phyloP scores from a whole-genome alignment of 1,140 invertebrate genomes.

The Leptonema lineaticorne region DNA sequence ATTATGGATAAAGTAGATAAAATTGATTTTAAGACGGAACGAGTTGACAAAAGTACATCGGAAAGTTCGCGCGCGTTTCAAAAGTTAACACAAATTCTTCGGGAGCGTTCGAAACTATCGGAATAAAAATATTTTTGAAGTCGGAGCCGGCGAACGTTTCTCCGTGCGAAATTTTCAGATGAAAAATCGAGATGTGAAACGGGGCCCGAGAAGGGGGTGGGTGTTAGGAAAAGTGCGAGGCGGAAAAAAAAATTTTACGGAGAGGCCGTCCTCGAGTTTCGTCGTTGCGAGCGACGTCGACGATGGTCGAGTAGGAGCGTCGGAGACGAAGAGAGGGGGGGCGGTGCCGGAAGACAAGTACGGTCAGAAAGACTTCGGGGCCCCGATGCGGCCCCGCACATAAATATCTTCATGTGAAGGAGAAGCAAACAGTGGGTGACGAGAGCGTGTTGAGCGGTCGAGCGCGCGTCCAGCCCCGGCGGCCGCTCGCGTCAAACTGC shows the following conservation, averaged over 20 bases:
- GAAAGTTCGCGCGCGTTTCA: no score
- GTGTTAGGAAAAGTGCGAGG: no score
- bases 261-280: background rate
- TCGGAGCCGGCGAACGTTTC: no score
- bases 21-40: no score
- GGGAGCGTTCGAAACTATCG: no score
- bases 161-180: no score
- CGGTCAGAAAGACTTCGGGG: background rate
- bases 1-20: no score
- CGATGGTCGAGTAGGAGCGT: slow-evolving; percentile 7
- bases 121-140: background rate
- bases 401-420: slow-evolving; percentile 28
- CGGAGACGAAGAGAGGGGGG: slow-evolving; percentile 22
- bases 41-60: no score
- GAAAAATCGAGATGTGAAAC: no score
- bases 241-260: background rate
- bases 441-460: no score
- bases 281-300: background rate
- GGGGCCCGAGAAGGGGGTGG: no score
- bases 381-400: background rate
- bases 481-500: slow-evolving; percentile 42
- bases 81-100: no score
- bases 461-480: slow-evolving; percentile 42
- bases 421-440: slow-evolving; percentile 38
- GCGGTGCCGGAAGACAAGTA: background rate